Evolutionary conservation across 2,888 invertebrate species (phyloP), one percentile per base, ranked within the genome.

Genomic region (Harpalus rufipes): DNA sequence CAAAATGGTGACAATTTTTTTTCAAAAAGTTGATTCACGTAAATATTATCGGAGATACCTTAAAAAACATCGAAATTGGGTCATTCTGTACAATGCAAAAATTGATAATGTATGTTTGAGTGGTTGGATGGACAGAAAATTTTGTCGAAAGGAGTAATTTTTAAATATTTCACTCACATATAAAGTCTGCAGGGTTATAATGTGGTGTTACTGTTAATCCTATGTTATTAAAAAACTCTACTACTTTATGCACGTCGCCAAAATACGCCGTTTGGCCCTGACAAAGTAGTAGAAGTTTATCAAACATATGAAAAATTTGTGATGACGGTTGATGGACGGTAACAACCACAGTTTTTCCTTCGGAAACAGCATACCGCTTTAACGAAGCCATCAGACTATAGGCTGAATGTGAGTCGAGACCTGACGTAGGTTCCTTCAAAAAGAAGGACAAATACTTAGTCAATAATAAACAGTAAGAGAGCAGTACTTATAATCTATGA

Each of bases 181-280:
- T 95, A 89, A 96, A 96, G 90, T 96, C 96, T n/a, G 96, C 96
- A 76, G 96, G 96, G 91, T 96, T 96, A 89, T 96, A 96, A 89
- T 96, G 95, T 4, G 95, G 94, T 89, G 95, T 93, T 87, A 96
- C 94, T 86, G 93, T 92, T 85, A 96, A 92, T 82, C 95, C 96
- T 85, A 96, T 93, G 86, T 92, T 92, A 87, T 93, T 93, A 89
- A 96, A 96, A 89, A 95, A 95, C 87, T 94, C 93, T 61, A 96
- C 94, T 83, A 96, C 95, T 89, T 94, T 94, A 86, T 93, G 92
- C 25, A 94, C 94, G 87, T 94, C 94, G 8, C 96, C 96, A 89
- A 95, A 96, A 90, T 96, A 96, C 1, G 96, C 96, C 18, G 95
- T 94, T 88, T 94, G 94, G 61, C 96, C 96, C 86, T 94, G 93